These are phyloP conservation scores for Ceyx margarethae DNA, from an alignment of 2,113 vertebrate genomes.

Conservation along the genomic window DNA sequence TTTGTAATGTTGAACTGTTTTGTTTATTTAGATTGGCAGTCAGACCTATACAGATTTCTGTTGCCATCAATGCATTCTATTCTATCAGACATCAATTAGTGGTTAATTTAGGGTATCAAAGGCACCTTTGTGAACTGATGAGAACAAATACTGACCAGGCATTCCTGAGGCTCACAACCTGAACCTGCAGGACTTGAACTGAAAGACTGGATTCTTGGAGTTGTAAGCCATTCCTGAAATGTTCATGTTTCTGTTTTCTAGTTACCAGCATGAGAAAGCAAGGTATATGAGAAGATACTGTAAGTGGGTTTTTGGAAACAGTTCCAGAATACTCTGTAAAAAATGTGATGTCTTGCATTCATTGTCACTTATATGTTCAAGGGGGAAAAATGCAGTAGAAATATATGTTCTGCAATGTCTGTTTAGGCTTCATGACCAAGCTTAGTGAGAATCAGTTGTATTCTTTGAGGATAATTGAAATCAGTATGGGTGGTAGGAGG, in stretches of 20 bases:
- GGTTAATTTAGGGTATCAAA: background rate
- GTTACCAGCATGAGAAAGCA: background rate
- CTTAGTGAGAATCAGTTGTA: background rate
- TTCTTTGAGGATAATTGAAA: background rate
- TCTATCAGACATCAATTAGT: background rate
- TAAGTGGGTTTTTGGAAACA: background rate
- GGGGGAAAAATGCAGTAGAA: background rate
- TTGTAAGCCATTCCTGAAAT: background rate
- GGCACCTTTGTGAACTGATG: background rate
- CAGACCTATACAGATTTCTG: background rate
- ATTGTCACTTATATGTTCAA: background rate
- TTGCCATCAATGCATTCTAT: background rate
- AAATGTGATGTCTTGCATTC: background rate
- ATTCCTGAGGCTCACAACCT: background rate
- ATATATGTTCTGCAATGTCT: background rate
- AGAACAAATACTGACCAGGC: background rate
- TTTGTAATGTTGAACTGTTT: background rate
- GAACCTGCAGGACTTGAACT: background rate
- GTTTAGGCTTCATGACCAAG: background rate
- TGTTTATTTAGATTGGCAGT: background rate
- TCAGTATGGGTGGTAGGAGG: background rate
- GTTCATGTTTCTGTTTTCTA: background rate
- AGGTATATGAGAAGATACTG: background rate
- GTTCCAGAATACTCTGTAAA: background rate
- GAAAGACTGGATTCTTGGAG: background rate